Evolutionary conservation across 2,797 vertebrate genomes (phyloP).

Genomic region (Buphagus erythrorhynchus): DNA sequence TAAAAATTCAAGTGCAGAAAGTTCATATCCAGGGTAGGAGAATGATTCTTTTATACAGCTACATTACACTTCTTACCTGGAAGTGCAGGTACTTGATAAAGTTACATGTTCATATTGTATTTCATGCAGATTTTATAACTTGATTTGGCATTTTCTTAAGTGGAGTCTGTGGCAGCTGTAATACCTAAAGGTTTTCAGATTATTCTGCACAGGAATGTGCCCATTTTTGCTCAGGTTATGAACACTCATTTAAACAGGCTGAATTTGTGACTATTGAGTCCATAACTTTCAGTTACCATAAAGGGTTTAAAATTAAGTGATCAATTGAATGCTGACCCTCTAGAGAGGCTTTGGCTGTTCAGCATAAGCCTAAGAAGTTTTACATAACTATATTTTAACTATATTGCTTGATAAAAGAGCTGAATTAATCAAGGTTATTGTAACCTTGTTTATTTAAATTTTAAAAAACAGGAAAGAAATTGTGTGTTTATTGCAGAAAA

Average conservation of each 20-base stretch:
- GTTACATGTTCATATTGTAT: not conserved
- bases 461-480: no score
- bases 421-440: not conserved
- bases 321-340: not conserved
- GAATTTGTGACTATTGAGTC: not conserved
- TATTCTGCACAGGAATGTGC: not conserved
- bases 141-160: not conserved
- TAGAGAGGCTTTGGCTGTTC: not conserved
- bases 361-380: not conserved
- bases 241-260: not conserved
- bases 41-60: not conserved
- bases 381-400: not conserved
- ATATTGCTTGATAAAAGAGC: not conserved
- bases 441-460: not conserved
- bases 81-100: not conserved
- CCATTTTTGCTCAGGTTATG: not conserved
- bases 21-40: not conserved
- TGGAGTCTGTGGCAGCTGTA: not conserved
- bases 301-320: not conserved
- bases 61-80: not conserved
- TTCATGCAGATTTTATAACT: not conserved
- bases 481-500: not conserved
- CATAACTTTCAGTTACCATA: not conserved
- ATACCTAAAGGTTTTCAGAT: not conserved
- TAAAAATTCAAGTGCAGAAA: not conserved